A percentile compares a stretch with the other conserved stretches of the same genome.
Evolutionary conservation across 2,888 invertebrate species (phyloP).

Genomic region (Reticulitermes lucifugus): DNA sequence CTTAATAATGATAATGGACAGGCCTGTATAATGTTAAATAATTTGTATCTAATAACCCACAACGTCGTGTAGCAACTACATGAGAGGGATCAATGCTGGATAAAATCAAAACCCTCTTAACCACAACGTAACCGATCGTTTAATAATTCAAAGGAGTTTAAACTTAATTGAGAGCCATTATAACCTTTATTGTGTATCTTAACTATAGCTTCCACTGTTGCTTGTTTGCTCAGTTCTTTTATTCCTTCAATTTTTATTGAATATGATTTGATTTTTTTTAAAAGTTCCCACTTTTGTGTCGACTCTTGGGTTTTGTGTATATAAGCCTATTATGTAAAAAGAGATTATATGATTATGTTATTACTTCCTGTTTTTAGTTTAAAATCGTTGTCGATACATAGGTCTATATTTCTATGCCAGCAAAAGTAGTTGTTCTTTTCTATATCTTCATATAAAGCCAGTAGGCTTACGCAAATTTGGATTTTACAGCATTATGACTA

Average conservation of each 20-base stretch:
- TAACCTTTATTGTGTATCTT: conserved; percentile 43
- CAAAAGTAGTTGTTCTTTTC: too few relatives aligned
- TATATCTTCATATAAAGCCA: too few relatives aligned
- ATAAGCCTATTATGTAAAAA: not conserved
- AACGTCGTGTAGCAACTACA: conserved; percentile 15
- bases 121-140: conserved; percentile 40
- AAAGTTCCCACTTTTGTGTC: not conserved
- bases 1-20: conserved; percentile 32
- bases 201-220: conserved; percentile 48
- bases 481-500: not conserved
- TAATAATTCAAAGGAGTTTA: conserved; percentile 47
- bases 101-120: conserved; percentile 22
- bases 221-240: conserved; percentile 45
- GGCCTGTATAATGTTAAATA: conserved; percentile 40
- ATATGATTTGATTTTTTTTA: not conserved
- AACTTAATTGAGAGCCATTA: conserved; percentile 48
- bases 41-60: conserved; percentile 38
- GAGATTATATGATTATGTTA: not conserved
- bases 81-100: not conserved
- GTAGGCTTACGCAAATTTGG: not conserved
- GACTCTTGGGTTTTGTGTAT: too few relatives aligned
- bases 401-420: not conserved
- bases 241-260: not conserved
- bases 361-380: not conserved
- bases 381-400: not conserved